phyloP scores from a whole-genome alignment of 2,888 invertebrate genomes.

The Scotopteryx bipunctaria region DNA sequence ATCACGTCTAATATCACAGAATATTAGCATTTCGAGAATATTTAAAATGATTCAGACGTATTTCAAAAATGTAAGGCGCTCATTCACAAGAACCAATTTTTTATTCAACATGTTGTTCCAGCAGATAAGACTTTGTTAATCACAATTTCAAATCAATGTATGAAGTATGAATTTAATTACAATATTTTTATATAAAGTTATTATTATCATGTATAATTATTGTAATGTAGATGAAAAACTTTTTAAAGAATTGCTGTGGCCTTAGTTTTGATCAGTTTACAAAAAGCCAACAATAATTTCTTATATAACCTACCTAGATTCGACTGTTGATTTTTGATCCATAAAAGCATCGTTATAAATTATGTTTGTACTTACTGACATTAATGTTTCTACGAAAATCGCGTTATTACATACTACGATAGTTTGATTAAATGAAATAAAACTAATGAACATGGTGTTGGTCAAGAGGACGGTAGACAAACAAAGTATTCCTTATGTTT shows the following conservation, averaged over 20 bases:
- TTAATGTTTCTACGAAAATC: conserved; percentile 32
- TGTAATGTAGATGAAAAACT: conserved; percentile 2
- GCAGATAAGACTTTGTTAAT: conserved; percentile 13
- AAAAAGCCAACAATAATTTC: conserved; percentile 1
- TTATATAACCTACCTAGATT: conserved; percentile 12
- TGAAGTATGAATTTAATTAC: conserved; percentile 4
- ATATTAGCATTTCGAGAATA: conserved; percentile 75
- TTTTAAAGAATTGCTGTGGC: not conserved
- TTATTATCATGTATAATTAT: conserved; percentile 1
- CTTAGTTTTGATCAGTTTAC: conserved; percentile 1
- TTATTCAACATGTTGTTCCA: not conserved
- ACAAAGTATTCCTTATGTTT: conserved; percentile 20
- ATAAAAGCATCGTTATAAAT: conserved; percentile 37
- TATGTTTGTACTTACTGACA: conserved; percentile 38
- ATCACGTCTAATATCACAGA: conserved; percentile 83
- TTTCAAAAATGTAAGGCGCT: conserved; percentile 52
- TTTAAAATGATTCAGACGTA: conserved; percentile 56
- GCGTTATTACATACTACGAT: conserved; percentile 6
- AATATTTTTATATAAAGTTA: conserved; percentile 5
- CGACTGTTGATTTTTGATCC: conserved; percentile 17
- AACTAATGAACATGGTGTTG: conserved; percentile 29
- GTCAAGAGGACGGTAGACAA: conserved; percentile 32
- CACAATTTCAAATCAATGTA: not conserved
- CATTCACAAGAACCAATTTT: conserved; percentile 40
- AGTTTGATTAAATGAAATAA: conserved; percentile 11